These are phyloP conservation scores for Nestor notabilis DNA, from an alignment of 2,113 vertebrate species.

Conservation along the genomic window DNA sequence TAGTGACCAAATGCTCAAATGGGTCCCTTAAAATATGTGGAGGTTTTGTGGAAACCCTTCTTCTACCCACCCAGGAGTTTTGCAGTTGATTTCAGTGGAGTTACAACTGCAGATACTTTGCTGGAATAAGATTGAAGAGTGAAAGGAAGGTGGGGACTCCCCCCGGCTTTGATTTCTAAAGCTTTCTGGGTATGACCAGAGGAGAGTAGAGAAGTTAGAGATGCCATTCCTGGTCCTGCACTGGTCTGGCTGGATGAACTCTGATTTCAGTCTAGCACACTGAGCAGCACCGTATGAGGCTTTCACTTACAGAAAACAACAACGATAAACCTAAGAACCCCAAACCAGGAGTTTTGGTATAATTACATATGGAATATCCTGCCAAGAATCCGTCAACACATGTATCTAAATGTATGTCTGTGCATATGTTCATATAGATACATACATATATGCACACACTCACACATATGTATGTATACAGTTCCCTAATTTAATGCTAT, in stretches of 20 bases:
- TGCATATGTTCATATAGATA: neutral
- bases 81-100: neutral
- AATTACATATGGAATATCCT: neutral
- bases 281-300: rapidly evolving
- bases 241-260: neutral
- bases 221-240: neutral
- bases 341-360: neutral
- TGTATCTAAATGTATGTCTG: rapidly evolving
- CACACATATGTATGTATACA: rapidly evolving
- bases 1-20: neutral
- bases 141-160: neutral
- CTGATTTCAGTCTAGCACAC: neutral
- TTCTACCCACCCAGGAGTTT: neutral
- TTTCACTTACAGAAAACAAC: neutral
- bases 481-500: neutral
- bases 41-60: neutral
- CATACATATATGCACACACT: rapidly evolving
- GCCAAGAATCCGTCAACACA: neutral
- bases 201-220: neutral
- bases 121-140: neutral
- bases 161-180: neutral
- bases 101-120: neutral
- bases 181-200: neutral
- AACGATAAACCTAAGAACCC: rapidly evolving
- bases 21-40: too few relatives aligned